These are phyloP conservation scores for Invenusta paracnida DNA, from an alignment of 2,888 invertebrate genomes.

Conservation along the genomic window DNA sequence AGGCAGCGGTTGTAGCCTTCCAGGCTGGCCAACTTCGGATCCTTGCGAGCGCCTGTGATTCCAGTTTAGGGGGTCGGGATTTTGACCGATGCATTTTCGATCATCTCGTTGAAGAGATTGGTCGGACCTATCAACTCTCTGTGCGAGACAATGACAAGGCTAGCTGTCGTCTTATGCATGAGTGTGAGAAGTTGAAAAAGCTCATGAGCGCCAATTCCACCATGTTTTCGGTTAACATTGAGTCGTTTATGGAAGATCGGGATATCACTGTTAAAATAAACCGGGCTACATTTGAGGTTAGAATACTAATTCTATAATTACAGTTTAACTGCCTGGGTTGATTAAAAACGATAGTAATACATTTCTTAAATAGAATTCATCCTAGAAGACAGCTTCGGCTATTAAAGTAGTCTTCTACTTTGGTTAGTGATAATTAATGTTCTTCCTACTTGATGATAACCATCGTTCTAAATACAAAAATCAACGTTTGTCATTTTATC, in stretches of 20 bases:
- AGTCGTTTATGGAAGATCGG: conserved; percentile 95
- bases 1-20: conserved; percentile 19
- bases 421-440: too few species aligned
- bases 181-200: conserved; percentile 94
- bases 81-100: conserved; percentile 81
- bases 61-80: conserved; percentile 83
- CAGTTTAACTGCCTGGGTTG: too few species aligned
- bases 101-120: conserved; percentile 82
- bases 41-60: conserved; percentile 77
- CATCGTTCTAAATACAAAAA: too few species aligned
- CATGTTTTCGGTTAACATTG: conserved; percentile 84
- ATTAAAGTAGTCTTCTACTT: too few species aligned
- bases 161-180: conserved; percentile 77
- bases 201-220: conserved; percentile 98
- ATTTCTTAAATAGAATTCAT: too few species aligned
- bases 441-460: too few species aligned
- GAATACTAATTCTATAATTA: too few species aligned
- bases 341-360: too few species aligned
- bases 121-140: conserved; percentile 74
- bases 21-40: conserved; percentile 57
- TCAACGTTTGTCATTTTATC: too few species aligned
- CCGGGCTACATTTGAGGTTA: conserved; percentile 51
- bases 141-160: conserved; percentile 78
- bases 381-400: too few species aligned
- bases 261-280: conserved; percentile 85